Base-by-base conservation (phyloP, 2,113 vertebrate genomes). In the Lipotes vexillifer region DNA sequence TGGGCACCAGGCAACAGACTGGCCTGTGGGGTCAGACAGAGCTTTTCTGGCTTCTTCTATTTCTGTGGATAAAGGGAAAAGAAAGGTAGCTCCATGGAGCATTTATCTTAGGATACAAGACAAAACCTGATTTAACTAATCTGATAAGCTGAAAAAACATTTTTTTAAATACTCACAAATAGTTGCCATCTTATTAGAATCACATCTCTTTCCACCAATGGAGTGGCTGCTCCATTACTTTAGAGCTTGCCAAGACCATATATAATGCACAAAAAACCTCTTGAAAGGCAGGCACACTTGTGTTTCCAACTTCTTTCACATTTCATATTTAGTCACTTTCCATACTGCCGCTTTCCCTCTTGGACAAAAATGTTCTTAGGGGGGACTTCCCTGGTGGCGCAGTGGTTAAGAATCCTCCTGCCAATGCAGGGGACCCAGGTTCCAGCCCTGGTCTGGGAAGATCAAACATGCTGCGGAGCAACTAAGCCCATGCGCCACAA, bases 331-430 rank as follows among this genome's bases (percentile, higher is more conserved):
- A n/a, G n/a, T 93, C 89, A 92, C 36, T 92, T 63, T 90, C 63
- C 33, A 95, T 72, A 49, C 69, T 63, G 77, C 25, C 72, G 78
- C 59, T 88, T 96, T 93, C 75, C 87, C 33, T 96, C 41, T 36
- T 95, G 29, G 31, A 95, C 86, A 81, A 96, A 97, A 88, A 81
- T 80, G 68, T 71, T 93, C 77, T 90, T 66, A 86, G 21, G 57
- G 21, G 20, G 57, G 57, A 52, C 57, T 59, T 59, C 57, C 57
- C 21, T 59, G 57, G 57, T 59, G 57, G 57, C 15, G 5, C 52
- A 52, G 15, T 52, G 52, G 52, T 52, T 17, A 17, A 52, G 52
- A 52, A 17, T 52, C 15, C 52, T 0, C 52, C 52, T 52, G 52
- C 52, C 52, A 52, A 52, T 52, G 52, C 52, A 52, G 52, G 52